These are phyloP conservation scores for Gorilla gorilla DNA, from an alignment of 2,113 vertebrate species.

Conservation along the genomic window DNA sequence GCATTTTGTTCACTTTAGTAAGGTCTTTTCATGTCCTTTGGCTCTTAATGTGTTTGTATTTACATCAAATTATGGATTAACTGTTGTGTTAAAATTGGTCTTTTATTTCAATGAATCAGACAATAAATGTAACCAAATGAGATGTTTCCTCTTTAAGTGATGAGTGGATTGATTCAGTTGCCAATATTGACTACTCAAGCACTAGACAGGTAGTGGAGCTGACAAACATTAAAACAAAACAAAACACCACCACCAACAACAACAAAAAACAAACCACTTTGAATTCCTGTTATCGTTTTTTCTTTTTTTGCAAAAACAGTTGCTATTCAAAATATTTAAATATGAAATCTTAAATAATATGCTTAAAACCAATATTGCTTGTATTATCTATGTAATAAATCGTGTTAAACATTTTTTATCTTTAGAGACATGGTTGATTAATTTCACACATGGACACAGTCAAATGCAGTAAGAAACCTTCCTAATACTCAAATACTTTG, in stretches of 20 bases:
- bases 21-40: background rate
- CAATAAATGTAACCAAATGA: background rate
- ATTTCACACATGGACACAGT: background rate
- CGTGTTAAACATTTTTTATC: background rate
- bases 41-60: background rate
- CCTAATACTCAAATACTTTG: background rate
- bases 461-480: background rate
- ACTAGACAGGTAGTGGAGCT: background rate
- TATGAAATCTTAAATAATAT: background rate
- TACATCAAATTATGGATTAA: background rate
- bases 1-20: background rate
- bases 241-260: rapidly evolving
- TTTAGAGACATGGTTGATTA: background rate
- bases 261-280: background rate
- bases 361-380: background rate
- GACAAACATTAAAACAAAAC: background rate
- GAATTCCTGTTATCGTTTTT: background rate
- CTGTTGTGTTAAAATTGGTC: background rate
- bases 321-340: background rate
- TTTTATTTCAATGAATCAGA: background rate
- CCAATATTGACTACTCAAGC: background rate
- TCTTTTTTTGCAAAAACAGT: background rate
- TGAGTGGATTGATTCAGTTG: background rate
- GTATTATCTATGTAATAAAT: background rate
- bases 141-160: background rate